These are phyloP conservation scores for Phaethon lepturus DNA, from an alignment of 2,113 vertebrate genomes.

Conservation along the genomic window DNA sequence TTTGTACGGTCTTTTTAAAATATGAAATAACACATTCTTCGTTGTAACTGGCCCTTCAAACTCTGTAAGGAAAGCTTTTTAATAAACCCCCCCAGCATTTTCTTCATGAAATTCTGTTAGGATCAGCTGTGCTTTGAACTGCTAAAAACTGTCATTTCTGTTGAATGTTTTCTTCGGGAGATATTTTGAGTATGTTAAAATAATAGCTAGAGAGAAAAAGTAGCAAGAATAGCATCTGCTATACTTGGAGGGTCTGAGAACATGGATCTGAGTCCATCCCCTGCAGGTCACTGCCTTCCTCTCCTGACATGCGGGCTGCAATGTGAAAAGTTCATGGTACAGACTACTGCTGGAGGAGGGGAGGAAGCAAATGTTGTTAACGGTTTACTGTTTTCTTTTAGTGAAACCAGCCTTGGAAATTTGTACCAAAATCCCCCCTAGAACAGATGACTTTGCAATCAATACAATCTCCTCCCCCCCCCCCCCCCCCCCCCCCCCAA, in stretches of 20 bases:
- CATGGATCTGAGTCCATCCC: neutral
- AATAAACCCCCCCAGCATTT: neutral
- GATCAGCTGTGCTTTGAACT: constrained; percentile 51
- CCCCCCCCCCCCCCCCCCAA: too few species aligned
- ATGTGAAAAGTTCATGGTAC: constrained; percentile 17
- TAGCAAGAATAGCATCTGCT: constrained; percentile 28
- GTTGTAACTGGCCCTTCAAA: neutral
- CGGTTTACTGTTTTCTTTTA: neutral
- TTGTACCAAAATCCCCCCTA: neutral
- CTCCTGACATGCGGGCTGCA: neutral
- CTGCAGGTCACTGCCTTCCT: constrained; percentile 30
- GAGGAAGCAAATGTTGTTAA: neutral
- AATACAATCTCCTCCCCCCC: neutral
- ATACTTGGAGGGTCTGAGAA: neutral
- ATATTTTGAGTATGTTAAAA: constrained; percentile 24
- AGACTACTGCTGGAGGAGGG: neutral
- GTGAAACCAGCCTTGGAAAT: neutral
- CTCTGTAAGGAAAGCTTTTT: neutral
- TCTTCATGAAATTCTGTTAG: constrained; percentile 16
- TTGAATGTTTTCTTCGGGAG: constrained; percentile 12
- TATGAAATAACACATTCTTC: neutral
- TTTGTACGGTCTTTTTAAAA: neutral
- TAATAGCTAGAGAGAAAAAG: constrained; percentile 8
- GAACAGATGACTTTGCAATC: neutral
- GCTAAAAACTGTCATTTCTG: constrained; percentile 23